Conservation (phyloP, 2,888 invertebrate species). For the Ophioninae sp. region DNA sequence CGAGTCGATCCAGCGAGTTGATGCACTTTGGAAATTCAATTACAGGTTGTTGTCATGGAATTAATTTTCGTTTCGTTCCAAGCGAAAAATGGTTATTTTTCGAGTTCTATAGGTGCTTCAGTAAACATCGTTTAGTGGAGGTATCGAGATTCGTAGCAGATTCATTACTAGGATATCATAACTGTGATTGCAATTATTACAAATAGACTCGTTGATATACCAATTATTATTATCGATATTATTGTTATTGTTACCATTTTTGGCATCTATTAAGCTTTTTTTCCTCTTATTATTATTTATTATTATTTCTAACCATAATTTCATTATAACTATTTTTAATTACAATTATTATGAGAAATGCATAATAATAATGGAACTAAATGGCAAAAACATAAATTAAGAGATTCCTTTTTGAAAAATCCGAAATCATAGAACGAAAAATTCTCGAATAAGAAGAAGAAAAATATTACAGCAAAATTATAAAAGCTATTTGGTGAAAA, state of each 20-base stretch:
- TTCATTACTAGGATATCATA: neutral
- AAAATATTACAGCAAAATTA: too few relatives aligned
- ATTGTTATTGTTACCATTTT: neutral
- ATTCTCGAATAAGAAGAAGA: too few relatives aligned
- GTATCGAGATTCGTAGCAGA: neutral
- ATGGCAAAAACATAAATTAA: too few relatives aligned
- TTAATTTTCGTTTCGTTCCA: constrained; percentile 20
- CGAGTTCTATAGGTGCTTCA: neutral
- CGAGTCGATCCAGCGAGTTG: neutral
- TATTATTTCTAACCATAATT: neutral
- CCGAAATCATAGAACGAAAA: too few relatives aligned
- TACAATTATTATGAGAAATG: neutral
- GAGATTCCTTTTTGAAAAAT: too few relatives aligned
- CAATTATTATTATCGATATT: neutral
- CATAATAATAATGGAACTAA: neutral
- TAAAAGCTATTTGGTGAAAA: too few relatives aligned
- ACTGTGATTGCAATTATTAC: neutral
- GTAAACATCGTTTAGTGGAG: neutral
- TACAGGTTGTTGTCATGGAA: constrained; percentile 6
- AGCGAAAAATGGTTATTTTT: neutral
- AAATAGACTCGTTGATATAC: neutral
- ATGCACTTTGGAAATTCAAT: constrained; percentile 25
- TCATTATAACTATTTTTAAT: neutral
- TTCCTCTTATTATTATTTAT: neutral
- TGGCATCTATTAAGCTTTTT: neutral